Evolutionary conservation across 2,888 invertebrate genomes (phyloP).

Genomic region (Phengaris arion): DNA sequence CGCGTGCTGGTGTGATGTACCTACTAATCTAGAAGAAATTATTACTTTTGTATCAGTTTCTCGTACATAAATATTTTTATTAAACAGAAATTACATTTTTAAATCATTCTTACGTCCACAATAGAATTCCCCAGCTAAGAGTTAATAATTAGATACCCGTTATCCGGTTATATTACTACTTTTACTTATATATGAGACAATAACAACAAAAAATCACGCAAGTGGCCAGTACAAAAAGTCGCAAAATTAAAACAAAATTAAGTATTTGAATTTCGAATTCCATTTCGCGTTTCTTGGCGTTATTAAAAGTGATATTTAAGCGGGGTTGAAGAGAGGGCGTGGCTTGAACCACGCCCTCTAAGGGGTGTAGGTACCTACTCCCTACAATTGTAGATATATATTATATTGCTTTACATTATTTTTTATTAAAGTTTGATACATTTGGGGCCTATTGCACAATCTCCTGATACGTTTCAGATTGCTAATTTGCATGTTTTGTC

Average conservation of each 20-base stretch:
- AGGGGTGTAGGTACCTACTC: slow-evolving; percentile 40
- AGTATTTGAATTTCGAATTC: slow-evolving; percentile 17
- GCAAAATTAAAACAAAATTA: background rate
- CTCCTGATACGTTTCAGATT: too few species aligned
- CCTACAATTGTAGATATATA: slow-evolving; percentile 35
- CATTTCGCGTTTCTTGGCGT: slow-evolving; percentile 23
- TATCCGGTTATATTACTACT: background rate
- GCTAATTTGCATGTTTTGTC: too few species aligned
- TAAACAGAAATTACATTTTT: background rate
- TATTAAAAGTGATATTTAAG: slow-evolving; percentile 30
- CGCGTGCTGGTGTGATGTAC: too few species aligned
- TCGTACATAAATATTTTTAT: too few species aligned
- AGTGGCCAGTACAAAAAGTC: background rate
- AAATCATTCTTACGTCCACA: background rate
- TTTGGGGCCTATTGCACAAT: background rate
- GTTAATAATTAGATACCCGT: background rate
- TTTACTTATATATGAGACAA: background rate
- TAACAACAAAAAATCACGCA: background rate
- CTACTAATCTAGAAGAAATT: too few species aligned
- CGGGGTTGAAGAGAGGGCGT: slow-evolving; percentile 42
- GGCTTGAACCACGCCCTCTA: slow-evolving; percentile 41
- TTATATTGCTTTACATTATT: slow-evolving; percentile 6
- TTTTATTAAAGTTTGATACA: slow-evolving; percentile 24
- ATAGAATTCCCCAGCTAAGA: background rate
- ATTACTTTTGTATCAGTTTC: too few species aligned